phyloP scores from a whole-genome alignment of 2,113 vertebrate species.

The Strix uralensis region DNA sequence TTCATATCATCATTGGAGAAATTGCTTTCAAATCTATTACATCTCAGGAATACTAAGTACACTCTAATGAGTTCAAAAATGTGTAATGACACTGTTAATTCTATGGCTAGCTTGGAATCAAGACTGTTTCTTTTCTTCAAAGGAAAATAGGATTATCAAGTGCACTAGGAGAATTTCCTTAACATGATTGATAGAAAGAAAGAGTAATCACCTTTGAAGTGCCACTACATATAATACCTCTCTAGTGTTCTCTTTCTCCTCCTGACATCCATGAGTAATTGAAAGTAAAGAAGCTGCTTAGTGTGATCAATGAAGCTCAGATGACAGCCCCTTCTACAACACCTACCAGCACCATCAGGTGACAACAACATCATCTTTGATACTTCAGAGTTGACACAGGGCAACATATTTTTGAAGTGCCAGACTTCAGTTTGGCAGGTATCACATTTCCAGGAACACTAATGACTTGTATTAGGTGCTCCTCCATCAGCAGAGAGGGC shows the following conservation, averaged over 20 bases:
- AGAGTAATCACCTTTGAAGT: slow-evolving; percentile 81
- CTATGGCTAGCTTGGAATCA: slow-evolving; percentile 48
- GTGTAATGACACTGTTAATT: slow-evolving; percentile 70
- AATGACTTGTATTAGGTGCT: neutral
- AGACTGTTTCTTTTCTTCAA: slow-evolving; percentile 70
- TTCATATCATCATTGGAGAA: slow-evolving; percentile 45
- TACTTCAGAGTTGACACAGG: slow-evolving; percentile 14
- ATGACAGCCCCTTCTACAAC: slow-evolving; percentile 67
- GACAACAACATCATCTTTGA: slow-evolving; percentile 44
- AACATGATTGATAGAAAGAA: slow-evolving; percentile 77
- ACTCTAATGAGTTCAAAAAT: slow-evolving; percentile 65
- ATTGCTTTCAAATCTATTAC: slow-evolving; percentile 57
- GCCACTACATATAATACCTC: slow-evolving; percentile 69
- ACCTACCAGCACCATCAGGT: slow-evolving; percentile 22
- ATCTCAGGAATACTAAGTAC: slow-evolving; percentile 55
- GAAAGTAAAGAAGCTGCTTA: slow-evolving; percentile 70
- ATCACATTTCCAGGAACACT: neutral
- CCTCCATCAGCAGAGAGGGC: neutral
- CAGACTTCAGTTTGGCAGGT: neutral
- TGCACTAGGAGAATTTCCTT: slow-evolving; percentile 72
- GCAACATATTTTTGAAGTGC: slow-evolving; percentile 36
- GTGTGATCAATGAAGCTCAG: slow-evolving; percentile 70
- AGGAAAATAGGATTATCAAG: slow-evolving; percentile 76
- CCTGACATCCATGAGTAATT: slow-evolving; percentile 73
- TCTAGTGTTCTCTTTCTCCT: slow-evolving; percentile 69